Evolutionary conservation across 1,140 invertebrate genomes (phyloP).

Genomic region (Leptinotarsa lineolata): DNA sequence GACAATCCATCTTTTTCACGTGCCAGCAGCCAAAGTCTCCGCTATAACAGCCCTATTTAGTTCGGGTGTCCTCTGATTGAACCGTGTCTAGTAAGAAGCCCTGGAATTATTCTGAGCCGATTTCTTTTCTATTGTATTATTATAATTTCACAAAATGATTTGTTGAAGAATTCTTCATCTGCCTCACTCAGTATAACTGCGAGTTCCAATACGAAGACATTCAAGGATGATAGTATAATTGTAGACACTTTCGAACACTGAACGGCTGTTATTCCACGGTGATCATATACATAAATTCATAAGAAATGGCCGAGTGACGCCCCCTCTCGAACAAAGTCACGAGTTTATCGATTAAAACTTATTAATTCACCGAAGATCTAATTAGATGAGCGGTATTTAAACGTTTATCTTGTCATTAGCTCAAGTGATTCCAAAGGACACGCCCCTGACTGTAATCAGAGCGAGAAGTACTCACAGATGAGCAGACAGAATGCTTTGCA

Average conservation of each 20-base stretch:
- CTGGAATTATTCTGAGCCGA: no score
- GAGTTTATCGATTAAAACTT: constrained; percentile 39
- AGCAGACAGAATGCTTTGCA: no score
- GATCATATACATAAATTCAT: constrained; percentile 8
- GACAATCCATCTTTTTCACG: no score
- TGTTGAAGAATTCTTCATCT: no score
- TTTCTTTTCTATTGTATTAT: no score
- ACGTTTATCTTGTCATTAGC: constrained; percentile 41
- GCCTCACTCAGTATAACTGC: background rate
- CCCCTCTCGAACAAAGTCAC: constrained; percentile 34
- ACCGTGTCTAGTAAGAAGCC: no score
- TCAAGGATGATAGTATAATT: constrained; percentile 11
- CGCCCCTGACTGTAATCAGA: constrained; percentile 35
- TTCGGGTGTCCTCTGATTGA: no score
- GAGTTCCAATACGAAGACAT: background rate
- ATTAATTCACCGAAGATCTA: constrained; percentile 37
- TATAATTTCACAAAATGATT: no score
- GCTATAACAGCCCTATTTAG: no score
- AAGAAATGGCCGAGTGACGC: constrained; percentile 15
- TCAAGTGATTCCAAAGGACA: constrained; percentile 30
- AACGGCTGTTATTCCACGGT: background rate
- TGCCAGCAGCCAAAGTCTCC: no score
- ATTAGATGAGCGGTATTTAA: constrained; percentile 36
- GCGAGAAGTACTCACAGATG: constrained; percentile 5
- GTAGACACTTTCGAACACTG: constrained; percentile 5